Conservation (phyloP, 2,888 invertebrate species). For the Axea sp. region DNA sequence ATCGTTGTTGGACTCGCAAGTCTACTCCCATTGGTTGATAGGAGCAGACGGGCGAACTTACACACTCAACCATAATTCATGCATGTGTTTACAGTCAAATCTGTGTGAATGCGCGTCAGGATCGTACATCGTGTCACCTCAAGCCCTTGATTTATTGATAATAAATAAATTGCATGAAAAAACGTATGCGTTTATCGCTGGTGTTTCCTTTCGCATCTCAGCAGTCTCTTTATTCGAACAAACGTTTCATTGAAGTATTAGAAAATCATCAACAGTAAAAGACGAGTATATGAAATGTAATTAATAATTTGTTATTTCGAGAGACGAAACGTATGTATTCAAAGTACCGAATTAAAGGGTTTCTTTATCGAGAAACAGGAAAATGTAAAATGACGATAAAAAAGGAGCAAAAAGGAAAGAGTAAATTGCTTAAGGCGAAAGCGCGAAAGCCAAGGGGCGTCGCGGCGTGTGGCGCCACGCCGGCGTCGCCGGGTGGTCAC, state of each 20-base stretch:
- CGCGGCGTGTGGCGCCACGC: conserved; percentile 8
- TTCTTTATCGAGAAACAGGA: too few relatives aligned
- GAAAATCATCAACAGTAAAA: too few relatives aligned
- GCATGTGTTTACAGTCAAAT: conserved; percentile 46
- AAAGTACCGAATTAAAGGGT: too few relatives aligned
- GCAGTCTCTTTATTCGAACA: too few relatives aligned
- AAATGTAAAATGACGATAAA: too few relatives aligned
- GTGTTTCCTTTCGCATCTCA: too few relatives aligned
- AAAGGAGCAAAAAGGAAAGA: too few relatives aligned
- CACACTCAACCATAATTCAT: conserved; percentile 33
- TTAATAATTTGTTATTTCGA: too few relatives aligned
- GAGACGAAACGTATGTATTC: too few relatives aligned
- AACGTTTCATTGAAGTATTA: too few relatives aligned
- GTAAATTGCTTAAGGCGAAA: too few relatives aligned
- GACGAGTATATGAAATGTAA: too few relatives aligned
- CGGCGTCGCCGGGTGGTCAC: conserved; percentile 49
- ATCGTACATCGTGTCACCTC: background rate
- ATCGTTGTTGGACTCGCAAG: conserved; percentile 25
- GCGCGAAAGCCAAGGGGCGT: background rate
- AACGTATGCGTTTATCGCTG: background rate
- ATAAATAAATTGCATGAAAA: background rate
- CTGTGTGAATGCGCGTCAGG: conserved; percentile 43
- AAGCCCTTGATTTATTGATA: background rate
- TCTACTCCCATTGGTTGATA: conserved; percentile 21
- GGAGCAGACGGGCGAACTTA: conserved; percentile 36